Percentiles rank a stretch among this genome's conserved stretches.
These are phyloP conservation scores for Anoplius nigerrimus DNA, from an alignment of 2,888 invertebrate species.

Conservation along the genomic window DNA sequence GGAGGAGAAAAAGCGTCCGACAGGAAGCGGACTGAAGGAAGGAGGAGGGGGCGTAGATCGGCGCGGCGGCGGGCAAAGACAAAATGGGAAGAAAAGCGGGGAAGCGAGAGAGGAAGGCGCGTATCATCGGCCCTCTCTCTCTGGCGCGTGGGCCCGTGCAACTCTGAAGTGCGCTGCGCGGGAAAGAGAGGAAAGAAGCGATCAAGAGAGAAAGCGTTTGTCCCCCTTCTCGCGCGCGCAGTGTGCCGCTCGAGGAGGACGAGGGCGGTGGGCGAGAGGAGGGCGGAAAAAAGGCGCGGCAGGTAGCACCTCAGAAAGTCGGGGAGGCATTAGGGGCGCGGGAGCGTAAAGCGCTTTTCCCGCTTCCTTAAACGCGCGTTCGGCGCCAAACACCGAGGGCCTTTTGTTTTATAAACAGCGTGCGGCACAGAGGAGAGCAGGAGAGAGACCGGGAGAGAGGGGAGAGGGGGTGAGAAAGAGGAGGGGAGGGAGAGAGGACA, in stretches of 20 bases:
- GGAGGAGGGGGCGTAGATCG: no score
- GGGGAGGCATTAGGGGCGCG: slow-evolving; percentile 24
- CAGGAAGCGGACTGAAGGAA: no score
- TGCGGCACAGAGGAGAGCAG: slow-evolving; percentile 12
- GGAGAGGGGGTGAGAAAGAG: background rate
- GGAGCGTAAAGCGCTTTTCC: slow-evolving; percentile 42
- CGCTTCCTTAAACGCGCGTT: slow-evolving; percentile 42
- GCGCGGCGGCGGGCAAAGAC: no score
- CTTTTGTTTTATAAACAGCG: slow-evolving; percentile 59
- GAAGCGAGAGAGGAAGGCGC: no score
- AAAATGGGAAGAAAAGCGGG: no score
- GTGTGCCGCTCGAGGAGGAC: no score
- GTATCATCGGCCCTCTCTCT: no score
- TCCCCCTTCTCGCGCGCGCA: no score
- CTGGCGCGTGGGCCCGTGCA: no score
- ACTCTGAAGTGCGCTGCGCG: slow-evolving; percentile 13
- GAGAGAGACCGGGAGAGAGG: slow-evolving; percentile 13
- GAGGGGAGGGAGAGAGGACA: slow-evolving; percentile 26
- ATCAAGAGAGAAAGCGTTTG: background rate
- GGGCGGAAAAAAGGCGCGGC: slow-evolving; percentile 2
- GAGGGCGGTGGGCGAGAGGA: background rate
- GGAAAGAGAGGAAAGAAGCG: slow-evolving; percentile 15
- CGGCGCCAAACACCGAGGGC: slow-evolving; percentile 38
- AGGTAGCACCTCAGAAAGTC: slow-evolving; percentile 1
- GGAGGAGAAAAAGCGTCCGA: no score